phyloP scores from a whole-genome alignment of 1,140 invertebrate genomes.

The Zaprionus ghesquierei region DNA sequence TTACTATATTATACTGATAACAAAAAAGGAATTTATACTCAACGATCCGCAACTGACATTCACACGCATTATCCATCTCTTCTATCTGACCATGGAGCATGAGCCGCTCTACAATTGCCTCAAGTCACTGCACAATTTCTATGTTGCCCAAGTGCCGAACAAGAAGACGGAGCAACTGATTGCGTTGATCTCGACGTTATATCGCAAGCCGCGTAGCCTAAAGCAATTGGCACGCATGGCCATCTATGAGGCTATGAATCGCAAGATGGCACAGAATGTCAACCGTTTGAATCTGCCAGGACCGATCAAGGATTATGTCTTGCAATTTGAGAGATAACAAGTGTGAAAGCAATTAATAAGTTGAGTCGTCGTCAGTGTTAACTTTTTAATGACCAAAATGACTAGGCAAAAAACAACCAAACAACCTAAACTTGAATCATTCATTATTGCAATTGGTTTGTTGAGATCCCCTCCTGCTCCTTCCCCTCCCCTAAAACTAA shows the following conservation, averaged over 20 bases:
- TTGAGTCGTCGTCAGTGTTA: conserved; percentile 41
- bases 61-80: conserved; percentile 86
- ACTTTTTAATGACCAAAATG: conserved; percentile 56
- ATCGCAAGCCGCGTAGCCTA: conserved; percentile 86
- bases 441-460: conserved; percentile 49
- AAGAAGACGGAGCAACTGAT: conserved; percentile 86
- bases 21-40: conserved; percentile 87
- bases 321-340: conserved; percentile 86
- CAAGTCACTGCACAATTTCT: conserved; percentile 86
- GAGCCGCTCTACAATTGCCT: conserved; percentile 86
- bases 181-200: conserved; percentile 85
- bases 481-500: neutral
- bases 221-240: conserved; percentile 87
- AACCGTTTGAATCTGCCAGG: conserved; percentile 87
- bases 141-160: conserved; percentile 87
- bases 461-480: conserved; percentile 6
- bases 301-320: conserved; percentile 87
- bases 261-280: conserved; percentile 86
- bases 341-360: conserved; percentile 12
- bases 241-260: conserved; percentile 86
- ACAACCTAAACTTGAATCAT: conserved; percentile 55
- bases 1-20: conserved; percentile 88
- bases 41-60: conserved; percentile 86
- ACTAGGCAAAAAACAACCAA: conserved; percentile 42
- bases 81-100: conserved; percentile 88